Percentiles rank a stretch among this genome's conserved stretches.
Conservation (phyloP, 2,888 invertebrate genomes). For the Caenorhabditis sp. region DNA sequence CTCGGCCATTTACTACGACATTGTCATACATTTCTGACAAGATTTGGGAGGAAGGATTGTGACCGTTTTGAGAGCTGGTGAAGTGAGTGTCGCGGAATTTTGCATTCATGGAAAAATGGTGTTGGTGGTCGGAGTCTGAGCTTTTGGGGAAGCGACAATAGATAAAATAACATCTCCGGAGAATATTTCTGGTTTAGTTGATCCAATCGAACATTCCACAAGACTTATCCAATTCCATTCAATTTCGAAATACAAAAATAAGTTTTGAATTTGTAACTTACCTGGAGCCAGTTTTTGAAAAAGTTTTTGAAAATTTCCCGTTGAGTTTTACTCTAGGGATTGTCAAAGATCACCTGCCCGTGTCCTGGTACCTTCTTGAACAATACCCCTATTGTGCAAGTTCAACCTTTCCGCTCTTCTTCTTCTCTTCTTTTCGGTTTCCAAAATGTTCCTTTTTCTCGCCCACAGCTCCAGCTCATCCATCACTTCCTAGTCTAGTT, state of each 20-base stretch:
- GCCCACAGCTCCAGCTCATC: constrained; percentile 38
- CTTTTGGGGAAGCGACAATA: too few species aligned
- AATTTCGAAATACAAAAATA: too few species aligned
- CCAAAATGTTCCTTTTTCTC: constrained; percentile 20
- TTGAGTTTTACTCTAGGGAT: background rate
- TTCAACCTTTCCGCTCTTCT: constrained; percentile 21
- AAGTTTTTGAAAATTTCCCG: too few species aligned
- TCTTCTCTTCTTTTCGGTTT: constrained; percentile 12
- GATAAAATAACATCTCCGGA: too few species aligned
- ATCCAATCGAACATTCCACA: too few species aligned
- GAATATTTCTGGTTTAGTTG: too few species aligned
- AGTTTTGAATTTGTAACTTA: too few species aligned
- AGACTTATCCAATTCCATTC: too few species aligned
- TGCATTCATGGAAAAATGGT: constrained; percentile 4
- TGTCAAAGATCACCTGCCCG: constrained; percentile 43
- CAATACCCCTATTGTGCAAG: constrained; percentile 30
- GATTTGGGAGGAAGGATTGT: constrained; percentile 15
- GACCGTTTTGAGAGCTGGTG: background rate
- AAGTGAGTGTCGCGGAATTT: constrained; percentile 6
- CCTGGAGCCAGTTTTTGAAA: too few species aligned
- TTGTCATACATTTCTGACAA: constrained; percentile 49
- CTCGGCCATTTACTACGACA: constrained; percentile 4
- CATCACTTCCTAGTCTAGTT: constrained; percentile 47
- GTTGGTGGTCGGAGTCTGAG: background rate
- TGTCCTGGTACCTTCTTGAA: constrained; percentile 23